These are phyloP conservation scores for Jordanella pulchra DNA, from an alignment of 2,797 vertebrate species.

Conservation along the genomic window DNA sequence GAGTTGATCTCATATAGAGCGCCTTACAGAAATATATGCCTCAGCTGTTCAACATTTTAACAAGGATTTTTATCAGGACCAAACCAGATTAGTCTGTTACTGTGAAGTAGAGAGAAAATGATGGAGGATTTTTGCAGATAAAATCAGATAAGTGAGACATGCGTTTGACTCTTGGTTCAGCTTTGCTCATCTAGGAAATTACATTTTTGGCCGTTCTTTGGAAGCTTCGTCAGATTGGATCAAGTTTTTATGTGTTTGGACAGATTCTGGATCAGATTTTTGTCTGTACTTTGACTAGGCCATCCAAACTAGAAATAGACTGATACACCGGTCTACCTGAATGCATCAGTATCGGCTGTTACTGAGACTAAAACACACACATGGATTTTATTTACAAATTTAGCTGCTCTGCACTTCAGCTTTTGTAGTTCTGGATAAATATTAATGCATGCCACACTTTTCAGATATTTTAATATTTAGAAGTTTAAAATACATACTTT, in stretches of 20 bases:
- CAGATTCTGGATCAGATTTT: neutral
- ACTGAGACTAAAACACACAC: no score
- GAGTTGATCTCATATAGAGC: conserved; percentile 1
- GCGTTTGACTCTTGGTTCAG: neutral
- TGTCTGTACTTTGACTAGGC: neutral
- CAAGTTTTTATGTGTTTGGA: neutral
- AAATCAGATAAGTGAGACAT: neutral
- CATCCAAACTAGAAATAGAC: no score
- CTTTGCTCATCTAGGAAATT: no score
- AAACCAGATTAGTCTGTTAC: neutral
- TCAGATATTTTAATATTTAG: neutral
- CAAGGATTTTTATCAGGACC: neutral
- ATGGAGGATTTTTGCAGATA: neutral
- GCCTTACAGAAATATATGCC: neutral
- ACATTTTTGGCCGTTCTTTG: neutral
- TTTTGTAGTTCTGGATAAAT: neutral
- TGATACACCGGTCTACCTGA: no score
- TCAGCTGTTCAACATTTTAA: neutral
- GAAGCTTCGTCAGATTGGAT: neutral
- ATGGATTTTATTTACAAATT: neutral
- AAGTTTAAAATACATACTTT: neutral
- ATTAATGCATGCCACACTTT: neutral
- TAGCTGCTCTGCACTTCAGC: no score
- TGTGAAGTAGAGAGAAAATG: neutral
- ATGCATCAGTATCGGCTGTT: no score